A percentile compares a stretch with the other conserved stretches of the same genome.
These are phyloP conservation scores for Bubalus kerabau DNA, from an alignment of 2,113 vertebrate species.

Conservation along the genomic window DNA sequence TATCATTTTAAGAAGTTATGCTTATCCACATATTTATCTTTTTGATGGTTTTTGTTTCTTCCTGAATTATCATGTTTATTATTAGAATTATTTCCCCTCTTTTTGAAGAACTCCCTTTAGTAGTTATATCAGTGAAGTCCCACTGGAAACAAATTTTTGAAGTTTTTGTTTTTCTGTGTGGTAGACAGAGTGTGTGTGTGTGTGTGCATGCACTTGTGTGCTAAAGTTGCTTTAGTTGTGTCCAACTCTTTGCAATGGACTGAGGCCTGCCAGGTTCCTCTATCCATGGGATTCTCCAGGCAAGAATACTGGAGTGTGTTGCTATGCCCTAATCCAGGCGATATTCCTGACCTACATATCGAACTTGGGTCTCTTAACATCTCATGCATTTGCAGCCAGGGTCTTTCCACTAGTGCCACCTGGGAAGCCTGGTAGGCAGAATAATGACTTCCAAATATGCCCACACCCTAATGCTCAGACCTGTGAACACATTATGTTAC, in stretches of 20 bases:
- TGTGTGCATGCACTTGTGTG: rapidly evolving
- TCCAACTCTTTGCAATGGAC: not conserved
- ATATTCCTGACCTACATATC: not conserved
- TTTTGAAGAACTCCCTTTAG: not conserved
- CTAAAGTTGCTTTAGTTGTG: not conserved
- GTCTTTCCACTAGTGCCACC: not conserved
- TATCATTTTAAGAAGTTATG: not conserved
- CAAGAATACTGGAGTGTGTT: not conserved
- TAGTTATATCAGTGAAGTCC: not conserved
- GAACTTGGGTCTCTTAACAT: not conserved
- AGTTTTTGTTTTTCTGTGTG: not conserved
- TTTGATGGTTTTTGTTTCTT: not conserved
- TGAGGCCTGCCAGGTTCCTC: not conserved
- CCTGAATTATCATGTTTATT: not conserved
- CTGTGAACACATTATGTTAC: not conserved
- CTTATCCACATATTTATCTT: not conserved
- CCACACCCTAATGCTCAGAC: not conserved
- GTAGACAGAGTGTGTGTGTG: not conserved
- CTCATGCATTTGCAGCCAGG: not conserved
- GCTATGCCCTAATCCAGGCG: not conserved
- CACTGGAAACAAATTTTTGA: not conserved
- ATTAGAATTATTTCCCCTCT: not conserved
- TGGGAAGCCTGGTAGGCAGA: not conserved
- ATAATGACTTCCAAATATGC: not conserved
- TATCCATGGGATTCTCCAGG: not conserved